Evolutionary conservation across 2,113 vertebrate genomes (phyloP).

Genomic region (Crotophaga sulcirostris): DNA sequence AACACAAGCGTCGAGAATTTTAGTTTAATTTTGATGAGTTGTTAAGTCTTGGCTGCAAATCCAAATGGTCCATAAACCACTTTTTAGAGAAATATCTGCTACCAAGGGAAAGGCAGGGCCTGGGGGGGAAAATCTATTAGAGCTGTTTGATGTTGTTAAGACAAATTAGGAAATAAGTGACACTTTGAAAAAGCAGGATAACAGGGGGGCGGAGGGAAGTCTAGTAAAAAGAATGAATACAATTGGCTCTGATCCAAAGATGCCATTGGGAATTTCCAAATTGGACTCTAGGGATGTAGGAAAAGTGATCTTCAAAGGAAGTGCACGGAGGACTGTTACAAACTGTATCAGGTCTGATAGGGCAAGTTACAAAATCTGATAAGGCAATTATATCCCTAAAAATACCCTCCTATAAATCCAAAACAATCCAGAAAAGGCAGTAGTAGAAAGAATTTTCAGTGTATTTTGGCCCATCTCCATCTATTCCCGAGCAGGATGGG

Average conservation of each 20-base stretch:
- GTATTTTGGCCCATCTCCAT: neutral
- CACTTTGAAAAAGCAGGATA: neutral
- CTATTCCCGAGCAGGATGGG: neutral
- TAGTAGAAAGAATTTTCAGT: neutral
- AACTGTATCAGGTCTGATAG: neutral
- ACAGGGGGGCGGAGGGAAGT: rapidly evolving
- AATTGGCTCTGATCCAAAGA: neutral
- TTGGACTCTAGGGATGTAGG: neutral
- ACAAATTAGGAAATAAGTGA: neutral
- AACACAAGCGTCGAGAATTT: neutral
- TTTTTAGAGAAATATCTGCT: neutral
- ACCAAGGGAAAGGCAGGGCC: neutral
- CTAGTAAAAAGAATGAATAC: neutral
- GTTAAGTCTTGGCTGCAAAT: neutral
- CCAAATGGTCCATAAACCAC: neutral
- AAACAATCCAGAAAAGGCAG: neutral
- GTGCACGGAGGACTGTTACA: neutral
- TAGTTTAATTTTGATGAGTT: neutral
- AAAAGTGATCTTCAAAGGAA: neutral
- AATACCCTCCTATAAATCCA: neutral
- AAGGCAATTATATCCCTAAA: neutral
- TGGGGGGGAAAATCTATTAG: neutral
- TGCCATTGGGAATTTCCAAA: neutral
- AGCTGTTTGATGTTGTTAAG: neutral
- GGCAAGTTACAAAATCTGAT: neutral